Base-by-base conservation (phyloP, 2,113 vertebrate genomes). In the Petrocephalus zakoni region DNA sequence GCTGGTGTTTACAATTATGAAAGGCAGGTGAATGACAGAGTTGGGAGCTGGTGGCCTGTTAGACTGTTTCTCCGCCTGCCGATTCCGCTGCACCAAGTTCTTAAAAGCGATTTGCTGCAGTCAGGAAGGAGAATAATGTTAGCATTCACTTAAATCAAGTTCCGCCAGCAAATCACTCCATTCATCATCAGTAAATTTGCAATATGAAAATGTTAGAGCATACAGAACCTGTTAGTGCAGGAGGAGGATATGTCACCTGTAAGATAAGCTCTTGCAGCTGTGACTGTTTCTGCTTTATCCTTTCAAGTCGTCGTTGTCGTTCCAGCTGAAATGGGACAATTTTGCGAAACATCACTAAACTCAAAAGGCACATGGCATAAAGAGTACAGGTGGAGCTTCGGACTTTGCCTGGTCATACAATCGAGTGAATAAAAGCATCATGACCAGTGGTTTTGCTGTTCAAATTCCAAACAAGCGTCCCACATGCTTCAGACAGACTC, bases 61-160 rank as follows among this genome's bases (percentile, higher is more conserved):
- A 72, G 97, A 96, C 93, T 98, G 97, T 90, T 98, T 97, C 78
- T 99, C 98, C 34, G 95, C 95, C 88, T 97, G 97, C 90, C 96
- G 96, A 94, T 99, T 99, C 93, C 98, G 93, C 93, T 98, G 97
- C 91, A 99, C 98, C 25, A 99, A 96, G 92, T 99, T 99, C 94
- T 99, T 99, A 93, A 99, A 99, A 93, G 98, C 98, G 93, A 99
- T 99, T 99, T 99, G 98, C 98, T 99, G 93, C n/a, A 93, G 90
- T 42, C 13, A 78, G 19, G 46, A 21, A 83, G 6, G 42, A 83
- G 37, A 83, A 83, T 42, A 47, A 22, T 10, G 47, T 22, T 11
- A 83, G 37, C 21, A 42, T 42, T n/a, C n/a, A 25, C 46, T 5
- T 42, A 49, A 49, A 9, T 83, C 21, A 49, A 51, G 42, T 9